A percentile compares a stretch with the other conserved stretches of the same genome.
These are phyloP conservation scores for Pionites leucogaster DNA, from an alignment of 2,113 vertebrate genomes.

Conservation along the genomic window DNA sequence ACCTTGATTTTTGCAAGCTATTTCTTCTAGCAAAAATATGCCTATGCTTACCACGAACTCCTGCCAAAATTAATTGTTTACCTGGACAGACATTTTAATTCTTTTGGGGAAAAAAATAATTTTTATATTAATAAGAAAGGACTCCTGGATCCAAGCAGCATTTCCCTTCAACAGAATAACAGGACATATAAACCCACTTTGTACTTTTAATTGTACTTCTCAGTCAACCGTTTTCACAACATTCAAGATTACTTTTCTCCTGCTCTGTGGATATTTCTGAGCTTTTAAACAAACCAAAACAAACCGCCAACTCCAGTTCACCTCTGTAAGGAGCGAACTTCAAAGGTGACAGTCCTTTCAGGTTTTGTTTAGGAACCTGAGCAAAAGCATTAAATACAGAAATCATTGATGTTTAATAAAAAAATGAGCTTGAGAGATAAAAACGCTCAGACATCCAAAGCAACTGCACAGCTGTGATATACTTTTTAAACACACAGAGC, in stretches of 20 bases:
- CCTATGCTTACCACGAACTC: background rate
- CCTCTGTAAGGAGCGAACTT: background rate
- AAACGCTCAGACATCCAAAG: conserved; percentile 27
- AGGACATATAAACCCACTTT: background rate
- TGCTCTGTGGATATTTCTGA: background rate
- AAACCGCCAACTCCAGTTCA: conserved; percentile 17
- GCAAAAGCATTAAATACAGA: conserved; percentile 45
- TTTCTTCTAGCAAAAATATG: background rate
- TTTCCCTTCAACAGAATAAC: background rate
- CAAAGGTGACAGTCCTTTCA: conserved; percentile 41
- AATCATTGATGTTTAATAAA: conserved; percentile 50
- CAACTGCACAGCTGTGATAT: background rate
- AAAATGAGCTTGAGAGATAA: conserved; percentile 31
- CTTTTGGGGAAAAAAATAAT: background rate
- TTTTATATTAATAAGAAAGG: background rate
- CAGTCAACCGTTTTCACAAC: background rate
- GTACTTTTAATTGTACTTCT: conserved; percentile 10
- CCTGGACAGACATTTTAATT: background rate
- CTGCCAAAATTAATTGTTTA: conserved; percentile 6
- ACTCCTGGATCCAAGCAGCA: background rate
- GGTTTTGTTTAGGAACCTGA: conserved; percentile 32
- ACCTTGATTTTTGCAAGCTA: background rate
- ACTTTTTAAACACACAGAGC: conserved; percentile 30
- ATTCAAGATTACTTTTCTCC: conserved; percentile 20
- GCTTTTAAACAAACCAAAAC: conserved; percentile 52